Conservation (phyloP, 2,113 vertebrate species). For the Melierax canorus region DNA sequence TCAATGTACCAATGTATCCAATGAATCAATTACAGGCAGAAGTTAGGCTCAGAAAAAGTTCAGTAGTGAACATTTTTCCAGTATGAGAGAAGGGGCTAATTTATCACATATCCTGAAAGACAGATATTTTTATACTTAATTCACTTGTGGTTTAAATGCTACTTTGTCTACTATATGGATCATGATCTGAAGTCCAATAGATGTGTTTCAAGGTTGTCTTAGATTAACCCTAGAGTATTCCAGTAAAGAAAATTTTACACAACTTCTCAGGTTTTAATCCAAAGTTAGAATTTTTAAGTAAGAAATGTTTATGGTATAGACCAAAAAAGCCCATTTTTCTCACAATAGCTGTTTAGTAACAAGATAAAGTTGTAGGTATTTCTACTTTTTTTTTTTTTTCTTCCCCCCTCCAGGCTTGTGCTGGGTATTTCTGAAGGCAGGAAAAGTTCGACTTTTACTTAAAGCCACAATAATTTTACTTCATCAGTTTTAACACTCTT, state of each 20-base stretch:
- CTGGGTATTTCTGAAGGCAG: neutral
- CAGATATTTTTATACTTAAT: neutral
- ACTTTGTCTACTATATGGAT: neutral
- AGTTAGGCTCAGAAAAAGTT: neutral
- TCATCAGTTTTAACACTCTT: constrained; percentile 7
- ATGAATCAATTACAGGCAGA: neutral
- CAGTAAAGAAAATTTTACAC: neutral
- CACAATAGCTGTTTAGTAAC: neutral
- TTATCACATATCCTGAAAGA: neutral
- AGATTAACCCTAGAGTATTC: neutral
- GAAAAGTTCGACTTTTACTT: neutral
- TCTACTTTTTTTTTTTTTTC: neutral
- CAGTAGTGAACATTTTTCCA: neutral
- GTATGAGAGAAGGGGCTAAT: neutral
- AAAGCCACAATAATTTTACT: neutral
- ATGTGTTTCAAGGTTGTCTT: neutral
- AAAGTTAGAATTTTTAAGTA: neutral
- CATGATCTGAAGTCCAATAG: neutral
- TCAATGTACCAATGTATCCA: neutral
- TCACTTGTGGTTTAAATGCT: neutral
- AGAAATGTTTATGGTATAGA: neutral
- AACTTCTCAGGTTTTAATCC: neutral
- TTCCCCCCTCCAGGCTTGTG: neutral
- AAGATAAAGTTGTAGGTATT: neutral
- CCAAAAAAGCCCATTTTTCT: neutral